Conservation (phyloP, 1,140 invertebrate species). For the Halictus rubicundus region DNA sequence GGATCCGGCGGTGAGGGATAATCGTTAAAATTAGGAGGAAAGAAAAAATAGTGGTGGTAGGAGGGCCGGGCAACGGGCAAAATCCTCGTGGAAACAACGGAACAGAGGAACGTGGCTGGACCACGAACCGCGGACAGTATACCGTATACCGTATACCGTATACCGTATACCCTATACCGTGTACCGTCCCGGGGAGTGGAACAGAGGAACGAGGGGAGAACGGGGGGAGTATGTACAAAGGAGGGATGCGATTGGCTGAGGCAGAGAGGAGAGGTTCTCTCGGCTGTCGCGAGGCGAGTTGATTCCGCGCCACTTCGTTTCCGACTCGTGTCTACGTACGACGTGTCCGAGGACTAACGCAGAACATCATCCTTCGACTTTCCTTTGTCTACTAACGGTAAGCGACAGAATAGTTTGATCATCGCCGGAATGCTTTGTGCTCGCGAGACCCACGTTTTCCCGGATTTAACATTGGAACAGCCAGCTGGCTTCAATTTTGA, state of each 20-base stretch:
- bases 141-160: too few relatives aligned
- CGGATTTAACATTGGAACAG: too few relatives aligned
- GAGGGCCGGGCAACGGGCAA: conserved; percentile 40
- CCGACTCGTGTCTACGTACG: conserved; percentile 61
- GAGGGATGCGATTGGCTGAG: conserved; percentile 54
- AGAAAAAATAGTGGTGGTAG: conserved; percentile 47
- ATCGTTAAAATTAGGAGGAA: conserved; percentile 3
- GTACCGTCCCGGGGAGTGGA: conserved; percentile 9
- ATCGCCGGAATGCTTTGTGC: background rate
- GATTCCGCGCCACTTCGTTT: conserved; percentile 69
- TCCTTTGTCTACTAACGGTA: conserved; percentile 37
- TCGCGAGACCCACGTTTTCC: too few relatives aligned
- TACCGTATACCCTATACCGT: too few relatives aligned
- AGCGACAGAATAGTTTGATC: background rate
- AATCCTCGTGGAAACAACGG: conserved; percentile 52
- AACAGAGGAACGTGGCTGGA: conserved; percentile 54
- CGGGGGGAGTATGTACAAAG: conserved; percentile 20
- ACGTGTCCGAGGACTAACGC: conserved; percentile 38
- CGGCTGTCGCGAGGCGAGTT: conserved; percentile 58
- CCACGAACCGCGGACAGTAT: conserved; percentile 15
- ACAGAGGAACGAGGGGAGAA: background rate
- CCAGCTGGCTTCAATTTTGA: too few relatives aligned
- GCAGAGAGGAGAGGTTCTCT: conserved; percentile 57
- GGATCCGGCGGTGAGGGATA: background rate
- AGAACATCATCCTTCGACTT: conserved; percentile 25